Evolutionary conservation across 2,797 vertebrate species (phyloP), one percentile per base, ranked within the genome.

Genomic region (Somateria mollissima): DNA sequence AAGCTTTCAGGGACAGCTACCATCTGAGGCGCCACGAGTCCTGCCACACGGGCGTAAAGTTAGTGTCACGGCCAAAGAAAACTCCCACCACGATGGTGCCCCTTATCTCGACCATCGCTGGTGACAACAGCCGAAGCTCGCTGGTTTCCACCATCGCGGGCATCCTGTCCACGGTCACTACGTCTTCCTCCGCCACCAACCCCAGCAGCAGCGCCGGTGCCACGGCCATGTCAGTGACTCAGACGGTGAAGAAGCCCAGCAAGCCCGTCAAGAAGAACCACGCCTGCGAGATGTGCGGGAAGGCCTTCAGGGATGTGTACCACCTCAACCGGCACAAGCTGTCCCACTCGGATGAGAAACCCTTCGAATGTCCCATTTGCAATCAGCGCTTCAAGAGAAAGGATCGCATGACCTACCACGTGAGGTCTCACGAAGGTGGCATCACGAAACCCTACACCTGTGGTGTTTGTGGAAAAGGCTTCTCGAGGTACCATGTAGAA

Each of bases 351-450:
- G 99, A 99, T 7, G 99, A 99, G 95, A 99, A 99, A 96, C 99
- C 99, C 37, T 99, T 99, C 32, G 99, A 99, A 97, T 99, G 99
- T 97, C 99, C 99, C 60, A 99, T 99, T 97, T 99, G 99, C 97
- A 99, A 99, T 97, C 99, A 99, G 98, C 98, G 99, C 95, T 99
- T 99, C 97, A 99, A 99, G 97, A 98, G 99, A 80, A 99, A 99
- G 98, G 99, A 99, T 97, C 99, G 99, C 94, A 99, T 99, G 99
- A 99, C 99, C 65, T 99, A 99, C 97, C 99, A 99, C 49, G 99
- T 99, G 95, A 99, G 99, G 97, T 99, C 99, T 74, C 99, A 99
- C 30, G 99, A 99, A 87, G 99, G 99, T 57, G 99, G 99, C 62
- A 99, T 99, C 96, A 99, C 99, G 96, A 99, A 99, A 98, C 99